These are phyloP conservation scores for Drosophila athabasca DNA, from an alignment of 1,140 invertebrate genomes.

Conservation along the genomic window DNA sequence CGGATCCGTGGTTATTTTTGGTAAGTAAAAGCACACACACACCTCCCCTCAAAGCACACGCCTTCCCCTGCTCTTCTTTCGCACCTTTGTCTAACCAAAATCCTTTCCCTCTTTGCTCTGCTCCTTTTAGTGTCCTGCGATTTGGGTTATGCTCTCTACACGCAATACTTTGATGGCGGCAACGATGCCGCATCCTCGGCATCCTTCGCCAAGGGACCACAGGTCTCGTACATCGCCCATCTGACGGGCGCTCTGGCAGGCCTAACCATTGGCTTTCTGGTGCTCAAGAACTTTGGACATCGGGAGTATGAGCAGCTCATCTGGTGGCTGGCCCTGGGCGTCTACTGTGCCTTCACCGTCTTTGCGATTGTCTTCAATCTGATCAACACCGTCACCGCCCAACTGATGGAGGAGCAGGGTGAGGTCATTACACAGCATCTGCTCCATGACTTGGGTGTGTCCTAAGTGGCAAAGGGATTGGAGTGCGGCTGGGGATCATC, in stretches of 20 bases:
- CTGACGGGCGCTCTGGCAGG: slow-evolving; percentile 95
- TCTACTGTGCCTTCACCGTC: slow-evolving; percentile 95
- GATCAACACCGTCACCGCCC: slow-evolving; percentile 87
- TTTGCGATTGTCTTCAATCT: slow-evolving; percentile 97
- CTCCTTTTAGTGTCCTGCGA: slow-evolving; percentile 92
- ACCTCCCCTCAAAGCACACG: neutral
- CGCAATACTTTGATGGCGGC: slow-evolving; percentile 91
- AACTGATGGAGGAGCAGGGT: slow-evolving; percentile 82
- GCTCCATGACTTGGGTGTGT: slow-evolving; percentile 82
- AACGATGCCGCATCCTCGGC: slow-evolving; percentile 71
- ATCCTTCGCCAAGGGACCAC: slow-evolving; percentile 85
- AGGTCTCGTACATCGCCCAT: slow-evolving; percentile 97
- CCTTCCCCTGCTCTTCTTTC: too few species aligned
- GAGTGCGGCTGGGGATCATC: neutral
- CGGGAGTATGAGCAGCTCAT: slow-evolving; percentile 95
- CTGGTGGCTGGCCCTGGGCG: slow-evolving; percentile 97
- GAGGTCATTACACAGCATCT: slow-evolving; percentile 83
- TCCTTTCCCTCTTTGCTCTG: neutral
- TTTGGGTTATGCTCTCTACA: slow-evolving; percentile 96
- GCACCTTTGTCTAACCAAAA: neutral
- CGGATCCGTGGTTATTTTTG: slow-evolving; percentile 95
- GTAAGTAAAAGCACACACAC: slow-evolving; percentile 85
- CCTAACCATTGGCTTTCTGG: slow-evolving; percentile 94
- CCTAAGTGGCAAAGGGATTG: slow-evolving; percentile 61
- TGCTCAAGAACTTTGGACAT: slow-evolving; percentile 98